These are phyloP conservation scores for Saxicola maurus DNA, from an alignment of 2,797 vertebrate species.

Conservation along the genomic window DNA sequence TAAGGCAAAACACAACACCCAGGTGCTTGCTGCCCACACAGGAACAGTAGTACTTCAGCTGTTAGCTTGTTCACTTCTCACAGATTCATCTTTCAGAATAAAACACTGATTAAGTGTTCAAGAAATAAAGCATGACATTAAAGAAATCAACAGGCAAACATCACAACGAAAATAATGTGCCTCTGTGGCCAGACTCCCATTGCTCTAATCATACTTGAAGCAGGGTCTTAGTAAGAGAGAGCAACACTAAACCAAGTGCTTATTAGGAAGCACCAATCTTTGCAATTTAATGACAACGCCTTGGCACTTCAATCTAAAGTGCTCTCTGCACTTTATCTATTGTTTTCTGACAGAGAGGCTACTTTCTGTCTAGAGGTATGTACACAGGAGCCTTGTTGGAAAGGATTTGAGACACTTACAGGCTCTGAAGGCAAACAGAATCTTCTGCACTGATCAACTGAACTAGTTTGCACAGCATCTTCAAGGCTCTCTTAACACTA, in stretches of 20 bases:
- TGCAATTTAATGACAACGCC: neutral
- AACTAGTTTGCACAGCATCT: neutral
- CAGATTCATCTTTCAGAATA: neutral
- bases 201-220: neutral
- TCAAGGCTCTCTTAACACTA: neutral
- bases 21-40: rapidly evolving
- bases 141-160: neutral
- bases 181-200: neutral
- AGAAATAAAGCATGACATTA: neutral
- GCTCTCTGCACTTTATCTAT: neutral
- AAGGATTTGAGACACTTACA: neutral
- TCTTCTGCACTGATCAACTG: neutral
- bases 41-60: neutral
- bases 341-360: neutral
- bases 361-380: neutral
- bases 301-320: neutral
- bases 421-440: neutral
- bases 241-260: neutral
- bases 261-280: neutral
- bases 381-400: neutral
- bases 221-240: neutral
- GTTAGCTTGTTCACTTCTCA: neutral
- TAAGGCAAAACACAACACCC: neutral
- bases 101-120: neutral
- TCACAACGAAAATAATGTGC: neutral